Base-by-base conservation (phyloP, 2,888 invertebrate genomes). In the Galerucella pusilla region DNA sequence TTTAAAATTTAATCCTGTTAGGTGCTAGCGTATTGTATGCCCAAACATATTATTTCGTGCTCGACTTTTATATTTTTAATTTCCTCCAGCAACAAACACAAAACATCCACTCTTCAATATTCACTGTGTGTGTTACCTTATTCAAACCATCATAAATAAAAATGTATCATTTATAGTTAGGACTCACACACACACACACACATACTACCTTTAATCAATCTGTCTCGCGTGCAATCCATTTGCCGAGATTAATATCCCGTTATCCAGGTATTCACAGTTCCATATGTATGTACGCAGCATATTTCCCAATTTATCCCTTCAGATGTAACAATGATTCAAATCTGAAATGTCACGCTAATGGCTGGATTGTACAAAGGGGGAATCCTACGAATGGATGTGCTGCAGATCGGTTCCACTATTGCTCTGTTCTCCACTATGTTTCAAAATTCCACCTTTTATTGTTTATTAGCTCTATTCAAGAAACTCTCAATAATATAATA, bases 291-390 rank as follows among this genome's bases (percentile, higher is more conserved):
- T 46, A 67, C 35, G 72, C 42, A 73, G 63, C 73, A 74, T 74
- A 74, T 74, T 74, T 74, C 69, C 65, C 74, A 74, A 70, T 69
- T 61, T 66, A 60, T 70, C 42, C 57, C 70, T 35, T 14, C 65
- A 28, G 74, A 69, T 64, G 63, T 59, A 74, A 66, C 69, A 66
- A 74, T 63, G 69, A 74, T 35, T 75, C 71, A 67, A 75, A 71
- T 71, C 45, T 71, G 71, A 75, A 71, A 75, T 71, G 71, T 75
- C 71, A 75, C 71, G 67, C 71, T 75, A 71, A 75, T 75, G 74
- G 71, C 46, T n/a, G 52, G 14, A 25, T 65, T 66, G 35, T 42
- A 75, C 74, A 46, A 71, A 70, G 61, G 57, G 42, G 28, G 63
- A 64, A 49, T 28, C 20, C 70, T 42, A 16, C 70, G 42, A 70